phyloP scores from a whole-genome alignment of 2,113 vertebrate species.

The Coregonus clupeaformis region DNA sequence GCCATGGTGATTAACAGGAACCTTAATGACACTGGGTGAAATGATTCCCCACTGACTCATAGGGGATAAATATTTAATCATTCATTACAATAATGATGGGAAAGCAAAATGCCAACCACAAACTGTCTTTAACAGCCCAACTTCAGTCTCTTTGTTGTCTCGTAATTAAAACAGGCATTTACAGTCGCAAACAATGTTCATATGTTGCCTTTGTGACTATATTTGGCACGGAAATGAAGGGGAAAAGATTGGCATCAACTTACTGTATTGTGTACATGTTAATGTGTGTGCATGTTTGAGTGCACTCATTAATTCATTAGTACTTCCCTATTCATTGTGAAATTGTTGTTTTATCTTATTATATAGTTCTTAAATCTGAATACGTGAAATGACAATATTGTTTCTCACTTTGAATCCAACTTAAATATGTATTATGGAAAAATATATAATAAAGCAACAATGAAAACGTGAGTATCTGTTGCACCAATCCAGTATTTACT shows the following conservation, averaged over 20 bases:
- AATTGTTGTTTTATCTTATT: conserved; percentile 10
- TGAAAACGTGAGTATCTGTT: no score
- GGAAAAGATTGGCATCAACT: conserved; percentile 28
- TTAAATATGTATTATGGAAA: no score
- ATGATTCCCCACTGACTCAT: conserved; percentile 53
- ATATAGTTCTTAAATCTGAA: no score
- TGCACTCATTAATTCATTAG: conserved; percentile 27
- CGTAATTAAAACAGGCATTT: conserved; percentile 49
- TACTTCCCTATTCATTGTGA: conserved; percentile 12
- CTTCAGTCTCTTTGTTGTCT: conserved; percentile 47
- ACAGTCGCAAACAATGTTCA: conserved; percentile 43
- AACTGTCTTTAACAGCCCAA: conserved; percentile 48
- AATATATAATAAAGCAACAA: no score
- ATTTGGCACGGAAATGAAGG: conserved; percentile 38
- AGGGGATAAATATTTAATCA: conserved; percentile 72
- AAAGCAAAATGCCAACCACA: conserved; percentile 56
- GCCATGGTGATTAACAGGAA: conserved; percentile 72
- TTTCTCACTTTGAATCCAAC: no score
- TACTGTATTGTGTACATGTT: conserved; percentile 29
- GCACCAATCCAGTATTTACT: conserved; percentile 15
- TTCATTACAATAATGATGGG: conserved; percentile 68
- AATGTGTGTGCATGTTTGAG: conserved; percentile 28
- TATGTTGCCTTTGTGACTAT: conserved; percentile 39
- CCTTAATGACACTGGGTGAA: conserved; percentile 68
- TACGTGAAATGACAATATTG: no score